Conservation (phyloP, 2,797 vertebrate genomes). For the Morus bassanus region DNA sequence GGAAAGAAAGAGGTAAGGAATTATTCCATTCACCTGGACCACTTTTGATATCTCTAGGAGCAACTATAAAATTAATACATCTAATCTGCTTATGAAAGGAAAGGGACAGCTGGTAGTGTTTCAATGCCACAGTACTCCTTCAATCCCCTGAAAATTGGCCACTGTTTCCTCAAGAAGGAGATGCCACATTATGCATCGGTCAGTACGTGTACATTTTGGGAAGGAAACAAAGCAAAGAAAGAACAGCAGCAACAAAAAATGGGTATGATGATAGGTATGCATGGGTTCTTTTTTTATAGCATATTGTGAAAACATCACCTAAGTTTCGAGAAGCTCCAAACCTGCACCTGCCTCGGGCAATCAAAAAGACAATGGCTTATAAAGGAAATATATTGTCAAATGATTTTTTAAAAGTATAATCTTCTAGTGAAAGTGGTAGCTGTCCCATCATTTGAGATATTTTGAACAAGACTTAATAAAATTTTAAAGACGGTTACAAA, state of each 20-base stretch:
- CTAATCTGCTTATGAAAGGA: background rate
- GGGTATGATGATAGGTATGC: background rate
- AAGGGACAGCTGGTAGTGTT: background rate
- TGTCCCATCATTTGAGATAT: background rate
- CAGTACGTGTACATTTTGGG: accelerated
- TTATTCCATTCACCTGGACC: background rate
- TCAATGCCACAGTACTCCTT: background rate
- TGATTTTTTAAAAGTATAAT: background rate
- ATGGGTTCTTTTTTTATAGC: background rate
- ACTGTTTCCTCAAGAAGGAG: background rate
- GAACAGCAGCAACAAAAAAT: background rate
- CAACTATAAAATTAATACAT: background rate
- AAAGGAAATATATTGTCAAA: background rate
- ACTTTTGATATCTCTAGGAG: background rate
- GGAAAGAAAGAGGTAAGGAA: background rate
- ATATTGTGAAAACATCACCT: background rate
- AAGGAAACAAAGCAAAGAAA: background rate
- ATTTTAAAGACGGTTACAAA: background rate
- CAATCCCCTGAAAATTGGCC: accelerated
- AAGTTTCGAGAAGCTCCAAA: background rate
- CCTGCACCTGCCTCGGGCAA: background rate
- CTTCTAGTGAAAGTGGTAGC: background rate
- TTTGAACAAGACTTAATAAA: background rate
- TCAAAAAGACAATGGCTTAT: background rate
- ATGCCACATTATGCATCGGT: background rate